Evolutionary conservation across 2,113 vertebrate species (phyloP), one percentile per base, ranked within the genome.

Genomic region (Otis tarda): DNA sequence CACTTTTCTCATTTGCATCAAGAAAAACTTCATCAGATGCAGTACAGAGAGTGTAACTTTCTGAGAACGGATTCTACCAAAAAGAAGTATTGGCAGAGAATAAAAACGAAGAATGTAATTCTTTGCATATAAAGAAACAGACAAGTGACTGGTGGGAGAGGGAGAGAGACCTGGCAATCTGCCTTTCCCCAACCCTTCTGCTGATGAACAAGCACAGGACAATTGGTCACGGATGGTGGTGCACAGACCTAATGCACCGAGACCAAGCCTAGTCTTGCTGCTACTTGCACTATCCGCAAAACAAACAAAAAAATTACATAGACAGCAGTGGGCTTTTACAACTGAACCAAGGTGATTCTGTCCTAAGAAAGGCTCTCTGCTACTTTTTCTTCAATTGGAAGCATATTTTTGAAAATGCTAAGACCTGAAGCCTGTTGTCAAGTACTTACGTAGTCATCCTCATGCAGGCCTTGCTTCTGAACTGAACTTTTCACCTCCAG

Each of bases 381-480:
- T 93, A 93, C 50, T 90, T 97, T 53, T 93, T 76, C 82, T 97
- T 97, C 96, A 94, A 96, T 93, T 78, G 81, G 59, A 50, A 68
- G 53, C 31, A 57, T 68, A 43, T 73, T 97, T 98, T 61, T 73
- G 33, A 91, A 97, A 68, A 97, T 59, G 60, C 52, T 77, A 35
- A 89, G 35, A 84, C 49, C 56, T 80, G 37, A 91, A 74, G 75
- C 82, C 63, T 65, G 19, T 67, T 33, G 69, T 93, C 90, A 97
- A 84, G 70, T 98, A 99, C 99, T 97, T 99, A 99, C 99, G 18
- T 98, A 99, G 97, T 98, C 99, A 92, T 99, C 99, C 94, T 99
- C 98, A 30, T 98, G 98, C 63, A 99, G 95, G 23, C 98, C 98
- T 59, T 97, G 95, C 84, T 98, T 98, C 97, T 99, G 98, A 77